Percentiles rank a stretch among this genome's conserved stretches.
Conservation (phyloP, 2,888 invertebrate species). For the Nycteola revayana region DNA sequence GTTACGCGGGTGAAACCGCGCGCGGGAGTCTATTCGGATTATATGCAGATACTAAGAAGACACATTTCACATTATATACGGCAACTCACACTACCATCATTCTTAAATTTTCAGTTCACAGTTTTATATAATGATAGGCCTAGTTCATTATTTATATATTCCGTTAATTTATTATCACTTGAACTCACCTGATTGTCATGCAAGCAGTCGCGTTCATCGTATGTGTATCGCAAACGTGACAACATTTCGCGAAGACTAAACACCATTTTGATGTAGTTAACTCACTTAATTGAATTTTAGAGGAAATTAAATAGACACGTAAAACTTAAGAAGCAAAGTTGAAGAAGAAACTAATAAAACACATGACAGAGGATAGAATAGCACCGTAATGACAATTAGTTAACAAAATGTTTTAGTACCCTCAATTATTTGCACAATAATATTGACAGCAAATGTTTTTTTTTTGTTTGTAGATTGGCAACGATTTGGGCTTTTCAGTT, state of each 20-base stretch:
- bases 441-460: background rate
- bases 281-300: constrained; percentile 26
- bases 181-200: constrained; percentile 48
- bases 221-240: constrained; percentile 59
- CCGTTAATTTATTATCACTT: no score
- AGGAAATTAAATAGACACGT: constrained; percentile 26
- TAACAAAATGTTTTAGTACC: constrained; percentile 19
- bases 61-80: no score
- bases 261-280: constrained; percentile 53
- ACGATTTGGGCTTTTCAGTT: no score
- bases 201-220: constrained; percentile 58
- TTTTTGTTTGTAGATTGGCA: no score
- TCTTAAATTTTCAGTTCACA: no score
- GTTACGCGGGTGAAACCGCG: no score
- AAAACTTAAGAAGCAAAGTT: constrained; percentile 17
- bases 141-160: no score
- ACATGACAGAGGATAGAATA: constrained; percentile 28
- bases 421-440: constrained; percentile 3
- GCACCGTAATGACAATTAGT: constrained; percentile 2
- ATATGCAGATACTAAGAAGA: no score
- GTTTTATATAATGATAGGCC: no score
- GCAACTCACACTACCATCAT: no score
- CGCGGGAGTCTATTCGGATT: no score
- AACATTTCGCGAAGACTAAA: constrained; percentile 69
- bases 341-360: constrained; percentile 19